A percentile compares a stretch with the other conserved stretches of the same genome.
phyloP scores from a whole-genome alignment of 2,113 vertebrate species.

The Noturus placidus region DNA sequence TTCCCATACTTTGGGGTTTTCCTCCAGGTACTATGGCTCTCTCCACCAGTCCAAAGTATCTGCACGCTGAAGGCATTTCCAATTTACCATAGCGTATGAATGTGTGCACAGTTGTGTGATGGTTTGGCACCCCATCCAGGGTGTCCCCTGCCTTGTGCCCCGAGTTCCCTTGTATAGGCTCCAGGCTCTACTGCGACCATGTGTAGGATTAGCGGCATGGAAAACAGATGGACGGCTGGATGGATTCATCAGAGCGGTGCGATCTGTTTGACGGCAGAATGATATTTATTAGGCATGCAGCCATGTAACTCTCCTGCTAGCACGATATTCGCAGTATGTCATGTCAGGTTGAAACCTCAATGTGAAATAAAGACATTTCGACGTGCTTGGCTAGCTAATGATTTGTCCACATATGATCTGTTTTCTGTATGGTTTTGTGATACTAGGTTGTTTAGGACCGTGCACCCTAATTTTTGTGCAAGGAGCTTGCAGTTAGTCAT shows the following conservation, averaged over 20 bases:
- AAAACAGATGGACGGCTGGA: no score
- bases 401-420: background rate
- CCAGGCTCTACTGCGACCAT: no score
- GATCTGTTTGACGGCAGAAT: background rate
- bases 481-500: background rate
- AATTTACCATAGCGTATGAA: no score
- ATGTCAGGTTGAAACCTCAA: background rate
- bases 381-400: background rate
- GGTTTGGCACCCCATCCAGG: no score
- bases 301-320: background rate
- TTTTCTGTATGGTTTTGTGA: background rate
- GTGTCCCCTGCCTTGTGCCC: no score
- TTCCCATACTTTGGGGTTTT: no score
- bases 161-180: no score
- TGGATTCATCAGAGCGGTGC: background rate
- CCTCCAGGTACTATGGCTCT: no score
- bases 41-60: no score
- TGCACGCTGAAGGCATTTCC: no score
- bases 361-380: background rate
- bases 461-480: background rate
- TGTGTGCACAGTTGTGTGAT: no score
- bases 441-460: background rate
- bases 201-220: no score
- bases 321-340: background rate
- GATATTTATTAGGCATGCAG: background rate